These are phyloP conservation scores for Eudemis profundana DNA, from an alignment of 2,888 invertebrate species.

Conservation along the genomic window DNA sequence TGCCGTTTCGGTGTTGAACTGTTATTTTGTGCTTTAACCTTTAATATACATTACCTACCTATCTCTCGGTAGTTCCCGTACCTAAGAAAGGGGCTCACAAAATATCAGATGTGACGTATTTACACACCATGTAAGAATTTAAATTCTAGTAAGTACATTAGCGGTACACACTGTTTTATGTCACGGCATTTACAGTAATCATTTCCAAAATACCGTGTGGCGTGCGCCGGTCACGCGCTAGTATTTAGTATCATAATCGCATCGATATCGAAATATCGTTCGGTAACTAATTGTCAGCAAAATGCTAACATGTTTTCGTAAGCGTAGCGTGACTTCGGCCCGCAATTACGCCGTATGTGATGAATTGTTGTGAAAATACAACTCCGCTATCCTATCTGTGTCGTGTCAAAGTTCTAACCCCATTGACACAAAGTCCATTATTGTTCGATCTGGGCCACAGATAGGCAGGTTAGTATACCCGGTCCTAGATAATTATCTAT, in stretches of 20 bases:
- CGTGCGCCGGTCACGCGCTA: conserved; percentile 35
- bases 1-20: too few species aligned
- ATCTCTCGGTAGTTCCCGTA: too few species aligned
- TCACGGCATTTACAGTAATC: conserved; percentile 34
- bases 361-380: conserved; percentile 49
- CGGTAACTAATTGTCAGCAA: conserved; percentile 48
- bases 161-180: background rate
- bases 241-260: conserved; percentile 41
- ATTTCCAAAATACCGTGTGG: conserved; percentile 34
- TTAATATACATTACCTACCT: too few species aligned
- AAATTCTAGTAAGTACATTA: too few species aligned
- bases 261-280: conserved; percentile 40
- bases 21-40: too few species aligned
- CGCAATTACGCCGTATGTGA: conserved; percentile 77
- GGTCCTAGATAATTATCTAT: conserved; percentile 59
- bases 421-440: conserved; percentile 24
- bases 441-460: conserved; percentile 15
- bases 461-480: conserved; percentile 10
- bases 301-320: conserved; percentile 71
- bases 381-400: conserved; percentile 8
- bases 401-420: conserved; percentile 27
- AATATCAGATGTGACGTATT: too few species aligned
- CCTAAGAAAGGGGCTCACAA: too few species aligned
- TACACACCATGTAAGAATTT: too few species aligned
- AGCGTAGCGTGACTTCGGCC: conserved; percentile 65